Evolutionary conservation across 1,140 invertebrate genomes (phyloP).

Genomic region (Euborellia annulipes): DNA sequence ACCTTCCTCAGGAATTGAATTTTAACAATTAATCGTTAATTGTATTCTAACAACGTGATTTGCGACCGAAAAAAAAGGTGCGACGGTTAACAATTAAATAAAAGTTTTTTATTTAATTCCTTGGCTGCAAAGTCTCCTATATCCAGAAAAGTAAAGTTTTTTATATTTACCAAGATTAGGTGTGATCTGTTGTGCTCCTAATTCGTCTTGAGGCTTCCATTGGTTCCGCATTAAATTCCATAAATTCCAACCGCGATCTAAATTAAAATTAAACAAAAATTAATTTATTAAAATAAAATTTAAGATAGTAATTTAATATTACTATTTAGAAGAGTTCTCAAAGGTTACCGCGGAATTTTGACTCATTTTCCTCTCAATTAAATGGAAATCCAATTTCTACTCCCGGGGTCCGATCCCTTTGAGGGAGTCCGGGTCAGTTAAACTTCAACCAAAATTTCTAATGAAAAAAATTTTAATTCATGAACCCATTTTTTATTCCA

Average conservation of each 20-base stretch:
- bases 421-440: no score
- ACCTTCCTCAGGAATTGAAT: not conserved
- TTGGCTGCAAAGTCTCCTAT: not conserved
- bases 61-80: no score
- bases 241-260: constrained; percentile 30
- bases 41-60: not conserved
- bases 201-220: constrained; percentile 28
- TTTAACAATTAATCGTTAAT: not conserved
- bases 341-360: not conserved
- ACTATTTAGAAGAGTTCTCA: not conserved
- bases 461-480: no score
- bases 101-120: not conserved
- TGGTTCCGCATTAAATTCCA: constrained; percentile 32
- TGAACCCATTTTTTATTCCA: no score
- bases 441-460: no score
- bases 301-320: not conserved
- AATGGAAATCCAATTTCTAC: no score
- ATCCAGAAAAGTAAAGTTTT: not conserved
- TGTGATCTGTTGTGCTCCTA: constrained; percentile 22
- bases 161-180: constrained; percentile 1
- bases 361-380: no score
- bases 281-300: not conserved
- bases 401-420: no score
- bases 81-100: not conserved
- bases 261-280: not conserved